Base-by-base conservation (phyloP, 1,140 invertebrate genomes). In the Drosophila sturtevanti region DNA sequence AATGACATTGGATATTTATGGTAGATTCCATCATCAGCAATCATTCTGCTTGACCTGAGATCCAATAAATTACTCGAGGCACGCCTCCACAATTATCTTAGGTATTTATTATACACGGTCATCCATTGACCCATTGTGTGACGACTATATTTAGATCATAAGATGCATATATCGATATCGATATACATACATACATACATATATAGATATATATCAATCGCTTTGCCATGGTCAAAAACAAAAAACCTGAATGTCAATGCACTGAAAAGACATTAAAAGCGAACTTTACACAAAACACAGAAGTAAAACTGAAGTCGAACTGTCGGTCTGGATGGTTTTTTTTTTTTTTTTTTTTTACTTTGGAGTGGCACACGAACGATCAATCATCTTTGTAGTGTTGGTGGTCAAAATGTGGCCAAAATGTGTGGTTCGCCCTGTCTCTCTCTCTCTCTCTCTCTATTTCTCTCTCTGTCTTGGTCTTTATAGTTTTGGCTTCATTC, bases 131-230 rank as follows among this genome's bases (percentile, higher is more conserved):
- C 68, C 67, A 71, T 74, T 72, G 74, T 56, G 65, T 44, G 44
- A 38, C 35, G 24, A 64, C 75, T 86, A 86, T 87, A 87, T 87
- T 87, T 87, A 86, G 67, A 81, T 58, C 73, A 51, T 38, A 67
- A 69, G 58, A 72, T 64, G 74, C 69, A 86, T 44, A 80, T 67
- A 77, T 38, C 44, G 16, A 61, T 22, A 27, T 18, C 35, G n/a
- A 12, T 37, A 77, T 35, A 69, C 4, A 2, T 24, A 31, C 7
- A 38, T 44, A 75, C 64, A 70, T 68, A 77, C 4, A 2, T 24
- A 31, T 31, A 38, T 44, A 75, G 67, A 70, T 68, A 77, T 41
- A 63, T 63, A 77, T 78, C 63, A 66, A 74, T 67, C 22, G 59
- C 48, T 62, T 70, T 59, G 62, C 63, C 75, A 63, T 75, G 75